Percentiles rank a stretch among this genome's conserved stretches.
Conservation (phyloP, 2,888 invertebrate species). For the Apodemia hepburni region DNA sequence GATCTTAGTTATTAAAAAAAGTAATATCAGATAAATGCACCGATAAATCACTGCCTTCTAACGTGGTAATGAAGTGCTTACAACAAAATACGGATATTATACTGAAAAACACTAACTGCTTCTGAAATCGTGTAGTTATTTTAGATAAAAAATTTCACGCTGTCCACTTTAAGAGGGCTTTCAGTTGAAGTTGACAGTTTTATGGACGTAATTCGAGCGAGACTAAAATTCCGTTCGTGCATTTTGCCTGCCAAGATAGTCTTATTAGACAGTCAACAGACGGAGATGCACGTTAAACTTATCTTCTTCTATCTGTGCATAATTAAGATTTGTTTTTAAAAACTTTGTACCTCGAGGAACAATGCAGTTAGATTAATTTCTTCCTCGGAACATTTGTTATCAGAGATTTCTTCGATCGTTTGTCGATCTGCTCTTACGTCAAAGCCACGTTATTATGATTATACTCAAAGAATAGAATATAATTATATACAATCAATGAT, state of each 20-base stretch:
- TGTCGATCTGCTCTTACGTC: no score
- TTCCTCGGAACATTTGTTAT: background rate
- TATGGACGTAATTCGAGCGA: conserved; percentile 11
- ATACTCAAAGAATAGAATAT: no score
- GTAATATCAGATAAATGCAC: no score
- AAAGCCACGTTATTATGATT: no score
- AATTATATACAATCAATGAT: no score
- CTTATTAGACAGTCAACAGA: conserved; percentile 9
- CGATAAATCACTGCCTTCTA: no score
- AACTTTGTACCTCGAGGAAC: background rate
- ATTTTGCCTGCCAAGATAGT: conserved; percentile 15
- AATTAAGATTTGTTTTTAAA: background rate
- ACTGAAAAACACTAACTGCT: background rate
- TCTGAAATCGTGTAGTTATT: conserved; percentile 3
- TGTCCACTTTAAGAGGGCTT: conserved; percentile 14
- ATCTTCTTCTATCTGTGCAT: background rate
- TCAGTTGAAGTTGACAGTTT: conserved; percentile 13
- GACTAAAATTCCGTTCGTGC: conserved; percentile 12
- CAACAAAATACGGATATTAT: background rate
- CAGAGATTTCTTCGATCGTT: no score
- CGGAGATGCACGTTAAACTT: conserved; percentile 9
- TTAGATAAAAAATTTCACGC: conserved; percentile 11
- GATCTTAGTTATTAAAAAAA: no score
- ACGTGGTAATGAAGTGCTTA: no score
- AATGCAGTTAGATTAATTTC: background rate